Evolutionary conservation across 2,888 invertebrate genomes (phyloP), one percentile per base, ranked within the genome.

Genomic region (Acanthosepion lycidas): DNA sequence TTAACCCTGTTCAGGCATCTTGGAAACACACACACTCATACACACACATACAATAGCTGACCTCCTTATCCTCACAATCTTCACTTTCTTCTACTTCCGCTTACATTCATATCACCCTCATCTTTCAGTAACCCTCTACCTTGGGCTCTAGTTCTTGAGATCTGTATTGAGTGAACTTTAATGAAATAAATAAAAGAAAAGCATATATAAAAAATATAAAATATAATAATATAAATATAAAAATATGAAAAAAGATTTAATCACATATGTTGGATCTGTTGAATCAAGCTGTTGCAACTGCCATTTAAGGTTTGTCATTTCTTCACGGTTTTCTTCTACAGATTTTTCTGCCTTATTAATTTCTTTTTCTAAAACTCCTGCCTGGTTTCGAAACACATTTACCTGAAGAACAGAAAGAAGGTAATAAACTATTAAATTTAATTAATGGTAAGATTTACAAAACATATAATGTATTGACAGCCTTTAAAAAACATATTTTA

Each of bases 291-390:
- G 95, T 51, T 95, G 95, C 59, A 97, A 95, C 94, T 96, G 96
- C 55, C 96, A 96, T 94, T 96, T 96, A 94, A 97, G 96, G 42
- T 95, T 95, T 0, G 95, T 95, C 49, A 97, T 94, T 12, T 97
- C 96, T 64, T 95, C 95, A 92, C 97, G 96, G 91, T 96, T 96
- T 91, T 95, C 95, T 33, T 96, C 95, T 48, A 97, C 96, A 28
- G 96, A 96, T 28, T 95, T 95, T 92, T 96, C 95, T 6, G 96
- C 96, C 91, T 96, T 96, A 91, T 97, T 96, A 94, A 97, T 96
- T 94, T 97, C 97, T 49, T 96, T 96, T 95, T 97, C 97, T 92
- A 97, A 96, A 95, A 97, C 96, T 28, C 96, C 96, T 0, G 97
- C 97, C 94, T 96, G 96, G 94, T 96, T 96, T 94, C 96, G 95